Evolutionary conservation across 2,888 invertebrate species (phyloP), one percentile per base, ranked within the genome.

Genomic region (Trachelus stipa): DNA sequence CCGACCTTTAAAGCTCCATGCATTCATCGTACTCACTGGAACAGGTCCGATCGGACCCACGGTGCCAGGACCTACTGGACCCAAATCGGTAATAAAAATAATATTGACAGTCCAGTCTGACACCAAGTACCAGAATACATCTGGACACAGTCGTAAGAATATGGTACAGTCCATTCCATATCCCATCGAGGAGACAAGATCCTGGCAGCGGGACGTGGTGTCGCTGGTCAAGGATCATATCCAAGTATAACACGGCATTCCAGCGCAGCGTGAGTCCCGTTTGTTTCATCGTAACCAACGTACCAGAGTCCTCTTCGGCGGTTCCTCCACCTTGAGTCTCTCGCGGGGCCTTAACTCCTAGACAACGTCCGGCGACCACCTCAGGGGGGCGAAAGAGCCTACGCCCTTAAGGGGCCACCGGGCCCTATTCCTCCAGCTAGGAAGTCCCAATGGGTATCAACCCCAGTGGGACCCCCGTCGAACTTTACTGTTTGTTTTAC

Each of bases 201-300:
- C 56, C 56, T 23, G 56, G 56, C 56, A 56, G 56, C 56, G 56
- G 56, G 56, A 56, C 56, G 76, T 80, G 83, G 79, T 85, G 83
- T 83, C 82, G 79, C 79, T 34, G 78, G 79, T 73, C 77, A 79
- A 75, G 81, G 79, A 84, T 81, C 80, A 75, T 40, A 76, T 77
- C 83, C 77, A 82, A 84, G 83, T 83, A 85, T 83, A 85, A 82
- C 82, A 83, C 79, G 82, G 80, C 86, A 86, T 86, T 86, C 86
- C 85, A 75, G 83, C 86, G 71, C 86, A 86, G 86, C 86, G 77
- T 83, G 86, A 80, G 82, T 75, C 76, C 74, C 69, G 75, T 77
- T 81, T 75, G 76, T 76, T 76, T 80, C 80, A 80, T 82, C 77
- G 79, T 82, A 77, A 78, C 79, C 77, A 56, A 23, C 56, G 23